Evolutionary conservation across 1,140 invertebrate species (phyloP), one percentile per base, ranked within the genome.

Genomic region (Contarinia nasturtii): DNA sequence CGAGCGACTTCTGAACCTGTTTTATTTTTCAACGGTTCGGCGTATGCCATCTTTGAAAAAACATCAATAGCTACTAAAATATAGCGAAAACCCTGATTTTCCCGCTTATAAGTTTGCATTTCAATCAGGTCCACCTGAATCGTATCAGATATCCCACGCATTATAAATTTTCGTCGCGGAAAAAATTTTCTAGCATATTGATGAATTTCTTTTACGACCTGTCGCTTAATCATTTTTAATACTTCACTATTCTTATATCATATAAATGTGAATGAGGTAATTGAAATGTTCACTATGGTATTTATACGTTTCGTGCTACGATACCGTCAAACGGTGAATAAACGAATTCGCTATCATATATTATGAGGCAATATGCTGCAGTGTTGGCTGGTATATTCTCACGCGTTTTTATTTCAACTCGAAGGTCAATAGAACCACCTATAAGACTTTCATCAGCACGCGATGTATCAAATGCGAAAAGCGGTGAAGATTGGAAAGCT

Each of bases 11-110:
- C 51, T 50, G 48, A 48, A 36, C 51, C 61, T 44, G 48, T 65
- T 59, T 73, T 73, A 12, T 50, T 59, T 61, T 67, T 67, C 22
- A 72, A 15, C 5, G 66, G 60, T 20, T 59, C 34, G 15, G 58
- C 59, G 59, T 59, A 71, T 20, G 63, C 61, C 54, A 55, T 65
- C 57, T 68, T 71, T 46, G 57, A 61, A 53, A 68, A 69, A 20
- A 53, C 50, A 54, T 71, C 64, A 47, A 72, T 70, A 7, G 67
- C 56, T 19, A 57, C 61, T 46, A 72, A 50, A 27, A 72, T 53
- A 50, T 65, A 71, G 47, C 60, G 60, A 52, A 54, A 62, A 22
- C 57, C 56, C 38, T 57, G 54, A 57, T 72, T 71, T 33, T 53
- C 21, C 49, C 50, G 50, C 19, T 50, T 48, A 54, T 57, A 59